Evolutionary conservation across 2,113 vertebrate species (phyloP).

Genomic region (Coreoperca whiteheadi): DNA sequence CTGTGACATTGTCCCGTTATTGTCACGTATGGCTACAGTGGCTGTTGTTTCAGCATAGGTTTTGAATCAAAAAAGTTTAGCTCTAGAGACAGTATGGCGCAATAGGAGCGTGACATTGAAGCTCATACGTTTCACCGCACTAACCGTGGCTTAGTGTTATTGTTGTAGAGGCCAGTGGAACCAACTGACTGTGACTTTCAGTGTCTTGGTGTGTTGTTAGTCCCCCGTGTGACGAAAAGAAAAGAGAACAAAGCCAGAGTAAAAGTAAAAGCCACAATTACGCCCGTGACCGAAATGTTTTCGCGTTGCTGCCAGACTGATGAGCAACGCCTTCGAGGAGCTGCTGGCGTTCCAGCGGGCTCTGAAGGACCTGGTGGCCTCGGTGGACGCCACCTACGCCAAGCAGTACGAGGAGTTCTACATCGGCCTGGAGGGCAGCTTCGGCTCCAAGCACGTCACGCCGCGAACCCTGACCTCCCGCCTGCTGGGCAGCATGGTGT

Average conservation of each 20-base stretch:
- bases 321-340: conserved; percentile 93
- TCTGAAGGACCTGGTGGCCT: conserved; percentile 93
- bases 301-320: conserved; percentile 81
- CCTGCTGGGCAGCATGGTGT: conserved; percentile 94
- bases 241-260: too few species aligned
- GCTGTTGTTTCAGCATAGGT: too few species aligned
- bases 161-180: neutral
- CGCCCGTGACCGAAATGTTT: neutral
- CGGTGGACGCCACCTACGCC: conserved; percentile 93
- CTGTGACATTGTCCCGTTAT: too few species aligned
- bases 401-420: conserved; percentile 98
- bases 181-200: neutral
- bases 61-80: too few species aligned
- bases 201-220: neutral
- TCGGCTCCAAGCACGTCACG: conserved; percentile 93
- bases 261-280: too few species aligned
- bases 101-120: too few species aligned
- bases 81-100: too few species aligned
- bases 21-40: too few species aligned
- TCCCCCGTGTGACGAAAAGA: neutral
- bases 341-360: conserved; percentile 93
- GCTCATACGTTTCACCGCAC: neutral
- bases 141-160: neutral
- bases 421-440: conserved; percentile 95
- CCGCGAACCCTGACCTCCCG: conserved; percentile 93